A percentile compares a stretch with the other conserved stretches of the same genome.
phyloP scores from a whole-genome alignment of 2,888 invertebrate species.

The Itoplectis maculator region DNA sequence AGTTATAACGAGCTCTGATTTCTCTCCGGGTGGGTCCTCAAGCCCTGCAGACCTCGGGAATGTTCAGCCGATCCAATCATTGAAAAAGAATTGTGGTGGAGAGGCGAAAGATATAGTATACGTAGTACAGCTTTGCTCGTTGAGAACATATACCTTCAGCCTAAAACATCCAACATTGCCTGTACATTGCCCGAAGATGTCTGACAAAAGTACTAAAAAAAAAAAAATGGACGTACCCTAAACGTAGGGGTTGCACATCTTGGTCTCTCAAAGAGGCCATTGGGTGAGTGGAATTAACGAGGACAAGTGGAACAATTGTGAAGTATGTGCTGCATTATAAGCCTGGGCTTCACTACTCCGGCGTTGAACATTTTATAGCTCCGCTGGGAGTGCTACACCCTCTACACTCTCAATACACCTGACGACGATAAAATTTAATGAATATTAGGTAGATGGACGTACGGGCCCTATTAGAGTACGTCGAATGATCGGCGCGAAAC shows the following conservation, averaged over 20 bases:
- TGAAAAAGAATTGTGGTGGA: conserved; percentile 14
- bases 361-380: conserved; percentile 54
- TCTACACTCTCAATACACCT: conserved; percentile 8
- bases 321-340: conserved; percentile 40
- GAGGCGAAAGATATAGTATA: not conserved
- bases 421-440: conserved; percentile 54
- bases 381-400: conserved; percentile 21
- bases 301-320: conserved; percentile 44
- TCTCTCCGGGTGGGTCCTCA: conserved; percentile 31
- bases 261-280: not conserved
- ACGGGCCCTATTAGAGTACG: conserved; percentile 11
- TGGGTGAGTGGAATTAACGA: conserved; percentile 41
- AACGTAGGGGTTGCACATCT: not conserved
- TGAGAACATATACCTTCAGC: not conserved
- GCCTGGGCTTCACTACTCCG: not conserved
- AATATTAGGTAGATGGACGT: conserved; percentile 51
- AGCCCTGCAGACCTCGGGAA: conserved; percentile 13
- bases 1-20: conserved; percentile 53
- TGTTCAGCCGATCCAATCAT: conserved; percentile 1
- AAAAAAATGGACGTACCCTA: not conserved
- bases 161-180: not conserved
- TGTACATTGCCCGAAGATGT: not conserved
- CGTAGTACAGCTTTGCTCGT: not conserved
- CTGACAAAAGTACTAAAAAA: not conserved
- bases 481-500: not conserved